Evolutionary conservation across 2,113 vertebrate genomes (phyloP).

Genomic region (Channa maculata): DNA sequence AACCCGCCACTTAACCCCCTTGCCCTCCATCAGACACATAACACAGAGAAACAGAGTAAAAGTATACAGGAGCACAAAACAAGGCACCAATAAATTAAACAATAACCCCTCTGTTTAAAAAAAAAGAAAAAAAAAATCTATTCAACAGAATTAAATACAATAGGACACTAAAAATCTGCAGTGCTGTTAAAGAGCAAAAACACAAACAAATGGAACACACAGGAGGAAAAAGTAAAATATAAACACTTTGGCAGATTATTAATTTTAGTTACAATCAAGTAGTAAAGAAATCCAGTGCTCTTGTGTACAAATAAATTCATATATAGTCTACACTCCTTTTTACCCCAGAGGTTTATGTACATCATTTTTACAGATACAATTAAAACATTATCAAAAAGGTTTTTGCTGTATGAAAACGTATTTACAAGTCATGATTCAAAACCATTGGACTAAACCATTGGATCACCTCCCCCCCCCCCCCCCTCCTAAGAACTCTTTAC

Average conservation of each 20-base stretch:
- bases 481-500: constrained; percentile 80
- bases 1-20: constrained; percentile 11
- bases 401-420: constrained; percentile 85
- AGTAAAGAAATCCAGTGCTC: constrained; percentile 88
- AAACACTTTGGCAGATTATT: constrained; percentile 89
- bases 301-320: constrained; percentile 86
- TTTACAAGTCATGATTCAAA: constrained; percentile 83
- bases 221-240: constrained; percentile 67
- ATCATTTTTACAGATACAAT: constrained; percentile 84
- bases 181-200: constrained; percentile 82
- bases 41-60: constrained; percentile 76
- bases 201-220: constrained; percentile 58
- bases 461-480: constrained; percentile 32
- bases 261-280: constrained; percentile 89
- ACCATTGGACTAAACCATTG: constrained; percentile 68
- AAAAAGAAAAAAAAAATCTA: constrained; percentile 69
- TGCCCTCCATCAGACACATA: constrained; percentile 64
- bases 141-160: constrained; percentile 82
- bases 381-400: constrained; percentile 88
- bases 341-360: constrained; percentile 80
- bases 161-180: constrained; percentile 75
- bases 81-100: constrained; percentile 89
- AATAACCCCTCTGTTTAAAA: constrained; percentile 56
- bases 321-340: constrained; percentile 84
- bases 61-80: constrained; percentile 85